Base-by-base conservation (phyloP, 2,797 vertebrate genomes). In the Gadopsis bispinosus region DNA sequence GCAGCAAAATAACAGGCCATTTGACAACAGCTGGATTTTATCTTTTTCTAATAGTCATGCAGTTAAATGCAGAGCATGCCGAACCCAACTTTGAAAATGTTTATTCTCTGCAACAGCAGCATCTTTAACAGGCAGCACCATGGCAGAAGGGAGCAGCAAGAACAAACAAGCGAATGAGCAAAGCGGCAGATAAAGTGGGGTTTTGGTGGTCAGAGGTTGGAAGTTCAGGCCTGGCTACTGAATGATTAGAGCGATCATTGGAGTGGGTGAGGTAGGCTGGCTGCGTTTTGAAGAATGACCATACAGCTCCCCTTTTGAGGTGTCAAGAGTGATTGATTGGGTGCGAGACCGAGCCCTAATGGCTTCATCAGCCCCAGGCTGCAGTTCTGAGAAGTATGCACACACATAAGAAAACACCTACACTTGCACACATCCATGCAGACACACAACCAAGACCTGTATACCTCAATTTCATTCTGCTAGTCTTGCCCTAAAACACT, bases 311-410 rank as follows among this genome's bases (percentile, higher is more conserved):
- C 85, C 94, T 94, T 92, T 82, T 83, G 39, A 89, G 51, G 66
- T 95, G 95, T 95, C 96, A 95, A 35, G 62, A 19, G 81, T 96
- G 96, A 96, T 95, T 88, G 94, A 96, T 92, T 91, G 90, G 88
- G 55, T 85, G 90, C 92, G 91, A 91, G 90, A 80, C 88, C 78
- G 55, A 85, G 77, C 82, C 10, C 67, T 94, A 96, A 96, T 95
- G 93, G 94, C 94, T 96, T 95, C 92, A 95, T 96, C 95, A 95
- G 87, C 92, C 93, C 87, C 66, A 11, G 76, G 81, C 65, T 48
- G 6, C 48, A 61, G 74, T 64, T 76, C 37, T 69, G 54, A 56
- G 70, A 65, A 47, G 64, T 63, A 45, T 55, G 48, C 77, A 84
- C 77, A 84, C 71, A 60, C 73, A 53, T 54, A 33, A 8, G 1